Base-by-base conservation (phyloP, 35 echinoderm and acorn worm species). In the Amphiura filiformis region DNA sequence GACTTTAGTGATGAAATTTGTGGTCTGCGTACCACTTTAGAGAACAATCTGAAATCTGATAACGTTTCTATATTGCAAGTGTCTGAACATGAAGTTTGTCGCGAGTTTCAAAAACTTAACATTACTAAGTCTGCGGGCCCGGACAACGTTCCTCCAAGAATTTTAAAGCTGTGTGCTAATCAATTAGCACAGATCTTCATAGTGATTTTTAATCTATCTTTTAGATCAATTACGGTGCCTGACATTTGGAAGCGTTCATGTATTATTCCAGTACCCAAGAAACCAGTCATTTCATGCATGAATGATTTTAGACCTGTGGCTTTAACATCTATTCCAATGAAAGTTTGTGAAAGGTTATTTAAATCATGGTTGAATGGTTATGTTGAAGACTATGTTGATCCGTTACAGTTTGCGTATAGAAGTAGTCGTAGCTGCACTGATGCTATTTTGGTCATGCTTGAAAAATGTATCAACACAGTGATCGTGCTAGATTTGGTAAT, bases 241-340 rank as follows among this genome's bases (percentile, higher is more conserved):
- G 36, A 81, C 14, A 13, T 81, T 36, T 81, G 79, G 79, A 81
- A 81, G 35, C 39, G 79, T 33, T 81, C 79, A 11, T 31, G 79
- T 81, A 38, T 81, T 36, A 81, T 81, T 81, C 61, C 61, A 15
- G 61, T 70, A 13, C 61, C 61, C 2, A 70, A 70, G 26, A 70
- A 70, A 18, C 7, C 33, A 38, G 78, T 56, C n/a, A 90, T 94
- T 80, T 76, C 80, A 31, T 93, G 92, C 49, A 78, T 88, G 76
- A 89, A 93, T 86, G 92, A 90, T 57, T 35, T 93, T 14, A 80
- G 84, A 39, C 88, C 93, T 39, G 76, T 94, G 65, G 93, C 80
- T 1, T 57, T 94, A 18, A 90, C 84, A 2, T 76, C 93, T 39
- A 84, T 87, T 17, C 38, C 84, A 17, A 94, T 94, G 93, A 94